Conservation (phyloP, 2,113 vertebrate genomes). For the Cisticola juncidis region DNA sequence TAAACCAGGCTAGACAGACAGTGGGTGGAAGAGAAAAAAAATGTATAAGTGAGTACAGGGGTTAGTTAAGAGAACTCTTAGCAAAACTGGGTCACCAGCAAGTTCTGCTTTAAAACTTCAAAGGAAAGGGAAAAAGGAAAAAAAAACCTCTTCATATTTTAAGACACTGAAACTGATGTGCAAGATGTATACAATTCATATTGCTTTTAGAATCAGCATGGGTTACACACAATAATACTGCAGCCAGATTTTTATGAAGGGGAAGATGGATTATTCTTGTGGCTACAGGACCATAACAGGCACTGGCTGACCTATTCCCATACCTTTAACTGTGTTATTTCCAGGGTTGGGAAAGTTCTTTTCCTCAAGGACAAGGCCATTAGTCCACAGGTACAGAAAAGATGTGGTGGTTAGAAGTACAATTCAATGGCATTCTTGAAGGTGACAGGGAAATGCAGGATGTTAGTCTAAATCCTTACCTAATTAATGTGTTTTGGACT, state of each 20-base stretch:
- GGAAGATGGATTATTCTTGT: neutral
- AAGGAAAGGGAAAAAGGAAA: constrained; percentile 51
- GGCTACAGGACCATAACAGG: neutral
- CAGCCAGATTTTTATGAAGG: neutral
- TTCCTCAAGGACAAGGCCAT: neutral
- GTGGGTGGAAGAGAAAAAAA: constrained; percentile 67
- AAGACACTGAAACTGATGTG: constrained; percentile 49
- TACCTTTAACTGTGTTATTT: neutral
- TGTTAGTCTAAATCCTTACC: neutral
- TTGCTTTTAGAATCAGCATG: constrained; percentile 7
- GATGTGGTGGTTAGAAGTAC: neutral
- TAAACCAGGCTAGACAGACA: constrained; percentile 81
- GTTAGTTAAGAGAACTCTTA: constrained; percentile 81
- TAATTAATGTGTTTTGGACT: neutral
- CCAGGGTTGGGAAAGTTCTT: neutral
- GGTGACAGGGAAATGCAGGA: neutral
- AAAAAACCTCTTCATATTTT: constrained; percentile 52
- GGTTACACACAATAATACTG: neutral
- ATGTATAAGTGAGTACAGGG: constrained; percentile 73
- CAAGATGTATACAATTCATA: constrained; percentile 36
- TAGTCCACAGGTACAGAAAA: neutral
- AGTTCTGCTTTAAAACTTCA: constrained; percentile 75
- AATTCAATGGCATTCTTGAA: neutral
- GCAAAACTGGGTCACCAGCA: constrained; percentile 78
- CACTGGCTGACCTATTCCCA: neutral